These are phyloP conservation scores for Thunnus thynnus DNA, from an alignment of 2,113 vertebrate genomes.

Conservation along the genomic window DNA sequence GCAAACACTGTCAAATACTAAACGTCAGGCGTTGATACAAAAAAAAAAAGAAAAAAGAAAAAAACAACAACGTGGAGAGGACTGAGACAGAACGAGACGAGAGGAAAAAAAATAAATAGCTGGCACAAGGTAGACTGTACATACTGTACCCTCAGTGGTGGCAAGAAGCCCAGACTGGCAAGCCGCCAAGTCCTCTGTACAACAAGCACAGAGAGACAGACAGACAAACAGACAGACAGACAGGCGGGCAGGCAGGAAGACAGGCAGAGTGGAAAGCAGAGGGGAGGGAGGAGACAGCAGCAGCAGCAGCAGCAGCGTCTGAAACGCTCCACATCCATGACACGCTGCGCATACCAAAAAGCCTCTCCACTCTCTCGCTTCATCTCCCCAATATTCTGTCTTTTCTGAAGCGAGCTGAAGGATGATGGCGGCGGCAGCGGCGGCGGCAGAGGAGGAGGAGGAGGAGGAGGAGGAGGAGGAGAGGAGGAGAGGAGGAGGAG, in stretches of 20 bases:
- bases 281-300: constrained; percentile 32
- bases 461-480: background rate
- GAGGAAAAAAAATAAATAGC: constrained; percentile 80
- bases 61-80: constrained; percentile 42
- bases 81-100: constrained; percentile 61
- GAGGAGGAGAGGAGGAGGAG: background rate
- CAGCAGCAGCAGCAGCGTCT: constrained; percentile 46
- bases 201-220: constrained; percentile 84
- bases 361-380: constrained; percentile 66
- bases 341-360: constrained; percentile 79
- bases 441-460: background rate
- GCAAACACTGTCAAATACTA: constrained; percentile 64
- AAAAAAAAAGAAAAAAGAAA: constrained; percentile 32
- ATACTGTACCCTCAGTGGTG: constrained; percentile 97
- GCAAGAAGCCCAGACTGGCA: constrained; percentile 90
- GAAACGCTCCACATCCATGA: constrained; percentile 80
- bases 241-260: background rate
- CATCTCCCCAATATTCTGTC: constrained; percentile 67
- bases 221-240: constrained; percentile 23
- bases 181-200: constrained; percentile 87
- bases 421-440: constrained; percentile 42
- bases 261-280: constrained; percentile 63
- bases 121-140: constrained; percentile 96
- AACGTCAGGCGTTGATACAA: constrained; percentile 62
- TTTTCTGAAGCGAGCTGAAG: constrained; percentile 71